Evolutionary conservation across 37 sponge, comb jelly and placozoan genomes (phyloP), one percentile per base, ranked within the genome.

Genomic region (Tethya wilhelma): DNA sequence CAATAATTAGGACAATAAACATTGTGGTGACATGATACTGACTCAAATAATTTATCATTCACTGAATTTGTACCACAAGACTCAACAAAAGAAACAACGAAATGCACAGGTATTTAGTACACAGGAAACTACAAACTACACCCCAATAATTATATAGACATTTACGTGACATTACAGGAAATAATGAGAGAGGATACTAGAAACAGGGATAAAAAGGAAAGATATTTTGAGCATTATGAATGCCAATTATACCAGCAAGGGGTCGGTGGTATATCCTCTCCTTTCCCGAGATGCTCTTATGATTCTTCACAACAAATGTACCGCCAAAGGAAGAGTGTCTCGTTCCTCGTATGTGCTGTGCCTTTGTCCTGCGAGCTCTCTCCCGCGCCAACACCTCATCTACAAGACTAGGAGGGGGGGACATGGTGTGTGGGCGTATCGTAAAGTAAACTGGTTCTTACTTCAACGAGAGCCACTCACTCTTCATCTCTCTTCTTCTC

Each of bases 271-370:
- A 86, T 2, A 95, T 72, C 36, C 79, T 53, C 42, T 79, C 65
- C 23, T 78, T 78, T 3, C 80, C 89, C 6, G 91, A 79, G 17
- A 90, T 83, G 43, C 86, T 88, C 44, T 74, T 74, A 60, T 80
- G 64, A 20, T 67, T 82, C 40, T 60, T 75, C 7, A 92, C 80
- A 44, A 83, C 78, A 65, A 69, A 95, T 4, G 90, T 88, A 1
- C 96, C 96, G 23, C 96, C 96, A 86, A 95, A 95, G 31, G 74
- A 32, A 3, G 93, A 84, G 65, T 91, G 93, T 43, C 96, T 83
- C 4, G 59, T 37, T 17, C 89, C 72, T 40, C 66, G 26, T 2
- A 60, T 40, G 8, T 8, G 36, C 40, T 43, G 46, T 34, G 70
- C 31, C 63, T 59, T 80, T 30, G 30, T 25, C 37, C 44, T 79